Evolutionary conservation across 2,888 invertebrate genomes (phyloP).

Genomic region (Crioceris asparagi): DNA sequence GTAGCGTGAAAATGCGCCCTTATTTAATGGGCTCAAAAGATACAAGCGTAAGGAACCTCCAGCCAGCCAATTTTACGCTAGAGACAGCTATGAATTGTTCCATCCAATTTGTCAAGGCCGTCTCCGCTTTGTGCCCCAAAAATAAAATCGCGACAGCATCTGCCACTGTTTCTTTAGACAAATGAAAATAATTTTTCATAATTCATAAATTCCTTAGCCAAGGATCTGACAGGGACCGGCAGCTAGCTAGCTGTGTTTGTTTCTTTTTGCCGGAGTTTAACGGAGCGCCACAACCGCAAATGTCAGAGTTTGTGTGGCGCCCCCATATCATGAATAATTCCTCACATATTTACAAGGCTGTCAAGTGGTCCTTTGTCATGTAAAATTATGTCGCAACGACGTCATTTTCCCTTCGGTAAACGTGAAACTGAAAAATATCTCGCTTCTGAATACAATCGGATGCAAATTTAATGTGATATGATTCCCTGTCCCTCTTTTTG

Average conservation of each 20-base stretch:
- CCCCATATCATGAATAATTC: conserved; percentile 41
- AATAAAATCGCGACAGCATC: too few relatives aligned
- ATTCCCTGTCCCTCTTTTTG: background rate
- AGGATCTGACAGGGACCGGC: background rate
- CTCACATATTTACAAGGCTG: conserved; percentile 41
- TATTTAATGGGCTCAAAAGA: too few relatives aligned
- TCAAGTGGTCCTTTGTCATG: conserved; percentile 42
- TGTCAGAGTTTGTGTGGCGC: conserved; percentile 31
- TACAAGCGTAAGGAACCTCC: too few relatives aligned
- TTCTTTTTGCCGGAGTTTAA: conserved; percentile 33
- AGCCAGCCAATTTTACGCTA: too few relatives aligned
- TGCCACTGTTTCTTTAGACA: too few relatives aligned
- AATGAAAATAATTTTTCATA: too few relatives aligned
- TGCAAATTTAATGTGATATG: conserved; percentile 15
- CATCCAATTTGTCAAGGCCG: background rate
- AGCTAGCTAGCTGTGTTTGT: background rate
- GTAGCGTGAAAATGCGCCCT: too few relatives aligned
- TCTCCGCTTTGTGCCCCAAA: background rate
- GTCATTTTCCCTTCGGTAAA: conserved; percentile 39
- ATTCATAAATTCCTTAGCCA: too few relatives aligned
- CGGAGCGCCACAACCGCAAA: conserved; percentile 33
- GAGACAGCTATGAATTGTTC: background rate
- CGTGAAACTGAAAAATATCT: conserved; percentile 34
- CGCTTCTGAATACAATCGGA: conserved; percentile 25
- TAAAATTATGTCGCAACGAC: conserved; percentile 41